phyloP scores from a whole-genome alignment of 2,113 vertebrate species.

The Ptychochromis oligacanthus region DNA sequence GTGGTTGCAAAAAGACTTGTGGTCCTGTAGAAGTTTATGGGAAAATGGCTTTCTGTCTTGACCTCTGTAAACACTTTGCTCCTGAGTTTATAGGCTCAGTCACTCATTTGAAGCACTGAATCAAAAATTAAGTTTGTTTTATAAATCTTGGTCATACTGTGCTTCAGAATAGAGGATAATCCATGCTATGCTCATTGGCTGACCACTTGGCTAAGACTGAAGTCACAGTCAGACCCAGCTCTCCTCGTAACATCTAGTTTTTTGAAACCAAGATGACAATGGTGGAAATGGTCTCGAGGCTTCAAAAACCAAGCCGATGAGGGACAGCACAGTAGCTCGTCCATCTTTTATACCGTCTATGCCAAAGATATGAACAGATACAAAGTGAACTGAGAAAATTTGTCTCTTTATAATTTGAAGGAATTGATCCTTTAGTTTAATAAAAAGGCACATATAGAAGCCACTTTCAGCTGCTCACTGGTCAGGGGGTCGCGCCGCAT shows the following conservation, averaged over 20 bases:
- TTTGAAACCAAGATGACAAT: too few relatives aligned
- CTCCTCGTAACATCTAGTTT: background rate
- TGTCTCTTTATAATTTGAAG: fast-evolving
- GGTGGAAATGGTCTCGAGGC: background rate
- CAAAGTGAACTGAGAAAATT: background rate
- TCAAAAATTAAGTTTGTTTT: background rate
- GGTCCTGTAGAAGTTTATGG: background rate
- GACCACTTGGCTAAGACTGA: fast-evolving
- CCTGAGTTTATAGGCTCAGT: background rate
- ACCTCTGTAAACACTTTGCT: background rate
- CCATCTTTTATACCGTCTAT: background rate
- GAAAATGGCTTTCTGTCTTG: background rate
- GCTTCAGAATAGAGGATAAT: too few relatives aligned
- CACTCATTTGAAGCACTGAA: background rate
- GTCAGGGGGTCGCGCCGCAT: too few relatives aligned
- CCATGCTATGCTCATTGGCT: background rate
- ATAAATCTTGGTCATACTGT: background rate
- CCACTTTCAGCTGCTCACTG: too few relatives aligned
- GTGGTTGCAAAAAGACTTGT: background rate
- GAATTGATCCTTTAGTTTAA: background rate
- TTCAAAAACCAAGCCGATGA: background rate
- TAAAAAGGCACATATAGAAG: too few relatives aligned
- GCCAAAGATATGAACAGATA: background rate
- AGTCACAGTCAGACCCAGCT: fast-evolving
- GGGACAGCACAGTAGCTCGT: background rate